phyloP scores from a whole-genome alignment of 2,797 vertebrate genomes.

The Danio choprae region DNA sequence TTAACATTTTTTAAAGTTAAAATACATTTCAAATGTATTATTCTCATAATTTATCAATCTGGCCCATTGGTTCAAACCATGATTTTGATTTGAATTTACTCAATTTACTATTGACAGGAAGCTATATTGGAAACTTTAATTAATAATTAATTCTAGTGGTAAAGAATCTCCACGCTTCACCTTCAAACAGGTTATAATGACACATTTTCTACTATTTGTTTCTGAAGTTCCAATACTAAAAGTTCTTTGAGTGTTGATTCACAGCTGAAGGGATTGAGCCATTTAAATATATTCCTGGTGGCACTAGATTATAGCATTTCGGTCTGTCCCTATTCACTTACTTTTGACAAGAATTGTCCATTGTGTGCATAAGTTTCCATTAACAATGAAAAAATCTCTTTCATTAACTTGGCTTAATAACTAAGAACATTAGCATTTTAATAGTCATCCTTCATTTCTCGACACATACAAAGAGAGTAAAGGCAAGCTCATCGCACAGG shows the following conservation, averaged over 20 bases:
- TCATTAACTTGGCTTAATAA: slow-evolving; percentile 54
- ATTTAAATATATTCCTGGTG: slow-evolving; percentile 7
- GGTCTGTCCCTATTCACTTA: slow-evolving; percentile 20
- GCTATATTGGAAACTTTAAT: neutral
- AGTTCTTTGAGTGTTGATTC: neutral
- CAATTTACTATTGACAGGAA: neutral
- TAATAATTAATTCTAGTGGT: neutral
- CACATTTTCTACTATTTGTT: neutral
- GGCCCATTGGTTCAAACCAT: neutral
- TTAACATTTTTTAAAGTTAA: neutral
- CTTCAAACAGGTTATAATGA: neutral
- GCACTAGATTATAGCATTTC: neutral
- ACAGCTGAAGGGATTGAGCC: neutral
- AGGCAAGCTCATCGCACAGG: neutral
- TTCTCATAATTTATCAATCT: neutral
- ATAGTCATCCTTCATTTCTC: slow-evolving; percentile 55
- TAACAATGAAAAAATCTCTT: slow-evolving; percentile 50
- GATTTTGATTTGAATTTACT: neutral
- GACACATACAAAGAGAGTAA: slow-evolving; percentile 48
- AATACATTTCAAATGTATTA: neutral
- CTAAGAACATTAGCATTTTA: slow-evolving; percentile 60
- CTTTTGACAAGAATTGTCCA: slow-evolving; percentile 23
- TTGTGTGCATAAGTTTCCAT: slow-evolving; percentile 34
- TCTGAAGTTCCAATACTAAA: neutral
- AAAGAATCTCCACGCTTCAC: neutral